phyloP scores from a whole-genome alignment of 2,888 invertebrate species.

The Trichopoda pennipes region DNA sequence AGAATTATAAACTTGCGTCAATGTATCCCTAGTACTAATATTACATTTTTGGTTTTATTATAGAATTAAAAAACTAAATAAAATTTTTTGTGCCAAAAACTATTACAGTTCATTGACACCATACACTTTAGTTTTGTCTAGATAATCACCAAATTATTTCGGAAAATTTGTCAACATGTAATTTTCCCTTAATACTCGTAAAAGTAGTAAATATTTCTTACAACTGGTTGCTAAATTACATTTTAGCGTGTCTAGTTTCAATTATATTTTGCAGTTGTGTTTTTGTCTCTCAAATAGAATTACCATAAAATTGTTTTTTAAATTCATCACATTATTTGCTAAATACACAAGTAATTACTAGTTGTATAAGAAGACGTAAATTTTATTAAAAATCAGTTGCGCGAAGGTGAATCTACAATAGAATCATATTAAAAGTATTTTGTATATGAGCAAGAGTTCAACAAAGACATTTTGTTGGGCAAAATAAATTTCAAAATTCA shows the following conservation, averaged over 20 bases:
- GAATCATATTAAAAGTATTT: background rate
- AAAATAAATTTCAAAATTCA: too few relatives aligned
- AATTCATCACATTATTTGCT: conserved; percentile 46
- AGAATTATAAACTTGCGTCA: too few relatives aligned
- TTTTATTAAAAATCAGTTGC: conserved; percentile 21
- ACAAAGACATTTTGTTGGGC: background rate
- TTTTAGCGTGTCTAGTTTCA: conserved; percentile 48
- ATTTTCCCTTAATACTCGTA: conserved; percentile 24
- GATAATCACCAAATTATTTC: conserved; percentile 4
- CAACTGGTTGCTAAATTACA: conserved; percentile 29
- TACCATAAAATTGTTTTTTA: conserved; percentile 42
- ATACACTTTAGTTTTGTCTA: background rate
- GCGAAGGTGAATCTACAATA: background rate
- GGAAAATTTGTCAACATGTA: conserved; percentile 14
- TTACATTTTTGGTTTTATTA: too few relatives aligned
- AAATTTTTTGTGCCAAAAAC: background rate
- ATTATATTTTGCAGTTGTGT: conserved; percentile 15
- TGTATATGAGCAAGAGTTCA: too few relatives aligned
- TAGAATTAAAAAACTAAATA: background rate
- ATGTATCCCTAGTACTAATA: too few relatives aligned
- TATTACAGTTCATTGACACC: conserved; percentile 15
- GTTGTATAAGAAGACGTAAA: background rate
- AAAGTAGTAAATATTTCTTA: conserved; percentile 11
- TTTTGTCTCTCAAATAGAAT: conserved; percentile 35
- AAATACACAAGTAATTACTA: conserved; percentile 41